phyloP scores from a whole-genome alignment of 2,888 invertebrate genomes.

The Mythimna loreyi region DNA sequence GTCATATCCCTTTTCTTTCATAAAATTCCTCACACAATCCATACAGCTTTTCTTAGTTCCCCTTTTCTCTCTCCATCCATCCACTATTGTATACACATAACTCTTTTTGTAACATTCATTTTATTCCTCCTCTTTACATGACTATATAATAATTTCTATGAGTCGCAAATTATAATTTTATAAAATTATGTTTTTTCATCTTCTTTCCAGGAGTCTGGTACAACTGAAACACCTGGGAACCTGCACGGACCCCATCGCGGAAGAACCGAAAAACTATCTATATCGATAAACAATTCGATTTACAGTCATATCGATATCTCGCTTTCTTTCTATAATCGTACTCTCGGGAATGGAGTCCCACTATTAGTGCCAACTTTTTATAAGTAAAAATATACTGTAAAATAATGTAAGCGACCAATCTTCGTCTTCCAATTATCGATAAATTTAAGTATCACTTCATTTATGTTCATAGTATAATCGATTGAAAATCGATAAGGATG shows the following conservation, averaged over 20 bases:
- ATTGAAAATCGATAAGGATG: constrained; percentile 32
- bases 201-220: constrained; percentile 91
- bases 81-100: too few relatives aligned
- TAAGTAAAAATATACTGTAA: constrained; percentile 67
- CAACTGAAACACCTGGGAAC: constrained; percentile 95
- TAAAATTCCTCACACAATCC: too few relatives aligned
- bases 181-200: constrained; percentile 7
- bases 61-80: too few relatives aligned
- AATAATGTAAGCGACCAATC: constrained; percentile 71
- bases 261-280: constrained; percentile 96
- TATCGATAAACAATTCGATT: constrained; percentile 89
- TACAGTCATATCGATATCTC: constrained; percentile 74
- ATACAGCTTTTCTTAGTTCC: too few relatives aligned
- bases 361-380: constrained; percentile 82
- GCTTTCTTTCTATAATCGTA: constrained; percentile 74
- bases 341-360: constrained; percentile 67
- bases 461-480: constrained; percentile 50
- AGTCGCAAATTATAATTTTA: too few relatives aligned
- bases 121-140: too few relatives aligned
- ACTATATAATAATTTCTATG: too few relatives aligned
- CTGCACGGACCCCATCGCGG: constrained; percentile 96
- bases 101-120: too few relatives aligned
- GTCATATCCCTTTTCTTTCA: too few relatives aligned
- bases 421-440: constrained; percentile 74
- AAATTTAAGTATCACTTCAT: constrained; percentile 55